Conservation (phyloP, 23 tunicate species). For the Trididemnum nubilum region DNA sequence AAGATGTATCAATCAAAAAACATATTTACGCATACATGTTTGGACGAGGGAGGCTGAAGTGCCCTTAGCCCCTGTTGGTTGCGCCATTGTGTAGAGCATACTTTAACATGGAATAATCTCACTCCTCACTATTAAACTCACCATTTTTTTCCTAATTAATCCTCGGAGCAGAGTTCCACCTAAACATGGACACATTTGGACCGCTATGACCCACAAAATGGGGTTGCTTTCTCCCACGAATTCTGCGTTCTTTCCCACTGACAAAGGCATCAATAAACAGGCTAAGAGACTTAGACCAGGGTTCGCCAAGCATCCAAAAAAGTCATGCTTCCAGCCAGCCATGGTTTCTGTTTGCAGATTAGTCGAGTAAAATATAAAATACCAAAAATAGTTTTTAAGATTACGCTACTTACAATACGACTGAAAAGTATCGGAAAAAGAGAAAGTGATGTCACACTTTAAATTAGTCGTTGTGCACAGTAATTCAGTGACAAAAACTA, state of each 20-base stretch:
- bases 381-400: no score
- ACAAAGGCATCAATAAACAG: constrained; percentile 53
- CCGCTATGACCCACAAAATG: constrained; percentile 70
- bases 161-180: constrained; percentile 79
- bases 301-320: constrained; percentile 77
- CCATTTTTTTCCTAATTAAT: constrained; percentile 75
- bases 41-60: no score
- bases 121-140: no score
- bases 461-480: no score
- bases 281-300: constrained; percentile 48
- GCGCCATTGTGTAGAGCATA: no score
- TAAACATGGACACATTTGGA: constrained; percentile 52
- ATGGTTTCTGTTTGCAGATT: background rate
- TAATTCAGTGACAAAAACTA: no score
- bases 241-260: constrained; percentile 85
- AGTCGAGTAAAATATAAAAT: background rate
- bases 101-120: no score
- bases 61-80: no score
- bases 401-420: no score
- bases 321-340: constrained; percentile 63
- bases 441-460: no score
- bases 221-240: constrained; percentile 69
- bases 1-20: background rate
- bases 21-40: no score
- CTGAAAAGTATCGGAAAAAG: no score